phyloP scores from a whole-genome alignment of 2,113 vertebrate species.

The Mormyrus lacerda region DNA sequence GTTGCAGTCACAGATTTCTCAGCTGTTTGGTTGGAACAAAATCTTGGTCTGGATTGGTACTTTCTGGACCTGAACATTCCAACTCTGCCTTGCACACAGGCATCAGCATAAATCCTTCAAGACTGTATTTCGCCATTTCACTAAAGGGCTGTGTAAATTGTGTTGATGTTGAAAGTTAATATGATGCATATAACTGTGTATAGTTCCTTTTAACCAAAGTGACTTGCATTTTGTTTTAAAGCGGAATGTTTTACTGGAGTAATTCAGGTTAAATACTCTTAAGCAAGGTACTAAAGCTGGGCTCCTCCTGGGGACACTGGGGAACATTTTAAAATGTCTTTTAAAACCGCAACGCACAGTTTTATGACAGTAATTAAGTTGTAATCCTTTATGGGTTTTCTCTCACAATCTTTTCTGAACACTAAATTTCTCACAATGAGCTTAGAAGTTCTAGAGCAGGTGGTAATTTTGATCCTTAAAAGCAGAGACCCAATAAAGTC shows the following conservation, averaged over 20 bases:
- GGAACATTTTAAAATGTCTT: not conserved
- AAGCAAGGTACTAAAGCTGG: not conserved
- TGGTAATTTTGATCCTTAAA: slow-evolving; percentile 6
- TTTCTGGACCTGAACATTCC: not conserved
- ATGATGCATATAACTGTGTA: not conserved
- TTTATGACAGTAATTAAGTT: not conserved
- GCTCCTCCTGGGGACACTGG: not conserved
- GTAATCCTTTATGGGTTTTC: not conserved
- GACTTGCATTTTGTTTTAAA: not conserved
- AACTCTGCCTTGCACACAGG: not conserved
- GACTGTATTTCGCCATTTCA: not conserved
- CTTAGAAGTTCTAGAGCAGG: not conserved
- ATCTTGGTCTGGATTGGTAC: not conserved
- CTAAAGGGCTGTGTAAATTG: not conserved
- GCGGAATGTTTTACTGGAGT: not conserved
- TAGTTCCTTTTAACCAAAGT: not conserved
- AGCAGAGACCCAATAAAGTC: slow-evolving; percentile 3
- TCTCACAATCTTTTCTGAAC: not conserved
- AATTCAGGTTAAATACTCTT: not conserved
- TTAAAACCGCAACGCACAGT: not conserved
- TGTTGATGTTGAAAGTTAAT: not conserved
- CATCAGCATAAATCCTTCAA: not conserved
- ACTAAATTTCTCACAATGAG: not conserved
- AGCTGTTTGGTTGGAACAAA: not conserved
- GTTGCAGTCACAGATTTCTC: not conserved